Conservation (phyloP, 2,797 vertebrate species). For the Novumbra hubbsi region DNA sequence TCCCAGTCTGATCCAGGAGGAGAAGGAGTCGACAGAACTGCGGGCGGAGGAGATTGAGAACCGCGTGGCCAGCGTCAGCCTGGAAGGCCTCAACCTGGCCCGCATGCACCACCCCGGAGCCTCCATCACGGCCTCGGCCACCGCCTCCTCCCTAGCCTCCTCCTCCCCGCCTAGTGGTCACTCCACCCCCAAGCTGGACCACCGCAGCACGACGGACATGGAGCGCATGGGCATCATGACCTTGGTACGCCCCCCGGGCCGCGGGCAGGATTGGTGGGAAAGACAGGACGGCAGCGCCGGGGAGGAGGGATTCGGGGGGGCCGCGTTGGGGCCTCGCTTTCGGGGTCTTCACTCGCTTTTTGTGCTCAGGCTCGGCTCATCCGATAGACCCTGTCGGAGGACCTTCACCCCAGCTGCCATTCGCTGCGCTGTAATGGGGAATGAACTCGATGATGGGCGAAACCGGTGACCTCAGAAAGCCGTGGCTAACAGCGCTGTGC, state of each 20-base stretch:
- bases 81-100: conserved; percentile 95
- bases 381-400: not conserved
- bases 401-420: not conserved
- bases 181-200: conserved; percentile 95
- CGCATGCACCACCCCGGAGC: conserved; percentile 90
- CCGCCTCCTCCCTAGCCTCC: conserved; percentile 92
- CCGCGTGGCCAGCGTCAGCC: conserved; percentile 93
- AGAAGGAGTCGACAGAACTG: conserved; percentile 97
- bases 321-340: not conserved
- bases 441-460: not conserved
- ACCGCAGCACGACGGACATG: conserved; percentile 93
- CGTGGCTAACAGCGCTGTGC: not conserved
- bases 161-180: conserved; percentile 97
- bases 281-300: not conserved
- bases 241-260: conserved; percentile 75
- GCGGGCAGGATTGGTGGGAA: not conserved
- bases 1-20: conserved; percentile 93
- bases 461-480: not conserved
- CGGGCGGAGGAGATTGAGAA: conserved; percentile 98
- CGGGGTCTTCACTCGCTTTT: not conserved
- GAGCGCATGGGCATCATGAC: conserved; percentile 99
- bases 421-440: not conserved
- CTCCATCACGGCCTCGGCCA: conserved; percentile 94
- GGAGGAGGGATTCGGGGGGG: not conserved
- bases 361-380: not conserved